phyloP scores from a whole-genome alignment of 1,140 invertebrate species.

The Hycleus phaleratus region DNA sequence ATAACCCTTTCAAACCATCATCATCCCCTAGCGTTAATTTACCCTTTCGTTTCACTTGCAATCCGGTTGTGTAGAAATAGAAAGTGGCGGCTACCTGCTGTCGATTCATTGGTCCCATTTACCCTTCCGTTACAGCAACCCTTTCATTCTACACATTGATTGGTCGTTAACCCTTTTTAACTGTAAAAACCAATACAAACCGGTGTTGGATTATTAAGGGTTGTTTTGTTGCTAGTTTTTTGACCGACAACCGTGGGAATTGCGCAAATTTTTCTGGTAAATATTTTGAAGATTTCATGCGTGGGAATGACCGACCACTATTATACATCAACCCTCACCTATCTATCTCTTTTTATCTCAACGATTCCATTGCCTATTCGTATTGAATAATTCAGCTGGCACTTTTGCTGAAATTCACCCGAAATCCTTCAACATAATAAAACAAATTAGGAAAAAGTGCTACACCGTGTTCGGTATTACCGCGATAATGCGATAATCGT shows the following conservation, averaged over 20 bases:
- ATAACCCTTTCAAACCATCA: background rate
- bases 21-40: background rate
- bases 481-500: conserved; percentile 13
- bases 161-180: conserved; percentile 10
- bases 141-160: conserved; percentile 5
- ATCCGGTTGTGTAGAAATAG: background rate
- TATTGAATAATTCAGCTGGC: conserved; percentile 4
- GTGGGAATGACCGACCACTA: conserved; percentile 3
- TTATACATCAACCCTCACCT: background rate
- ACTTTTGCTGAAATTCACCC: background rate
- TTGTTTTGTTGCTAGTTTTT: background rate
- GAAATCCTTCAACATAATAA: conserved; percentile 6
- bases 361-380: background rate
- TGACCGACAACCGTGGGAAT: conserved; percentile 5
- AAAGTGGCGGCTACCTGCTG: conserved; percentile 11
- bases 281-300: background rate
- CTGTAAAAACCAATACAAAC: background rate
- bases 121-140: conserved; percentile 13
- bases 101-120: conserved; percentile 3
- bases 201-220: background rate
- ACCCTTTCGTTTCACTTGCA: conserved; percentile 7
- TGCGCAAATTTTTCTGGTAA: conserved; percentile 3
- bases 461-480: conserved; percentile 11
- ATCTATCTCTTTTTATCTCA: background rate
- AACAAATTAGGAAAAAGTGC: conserved; percentile 15